These are phyloP conservation scores for Hystrix brachyura DNA, from an alignment of 2,113 vertebrate species.

Conservation along the genomic window DNA sequence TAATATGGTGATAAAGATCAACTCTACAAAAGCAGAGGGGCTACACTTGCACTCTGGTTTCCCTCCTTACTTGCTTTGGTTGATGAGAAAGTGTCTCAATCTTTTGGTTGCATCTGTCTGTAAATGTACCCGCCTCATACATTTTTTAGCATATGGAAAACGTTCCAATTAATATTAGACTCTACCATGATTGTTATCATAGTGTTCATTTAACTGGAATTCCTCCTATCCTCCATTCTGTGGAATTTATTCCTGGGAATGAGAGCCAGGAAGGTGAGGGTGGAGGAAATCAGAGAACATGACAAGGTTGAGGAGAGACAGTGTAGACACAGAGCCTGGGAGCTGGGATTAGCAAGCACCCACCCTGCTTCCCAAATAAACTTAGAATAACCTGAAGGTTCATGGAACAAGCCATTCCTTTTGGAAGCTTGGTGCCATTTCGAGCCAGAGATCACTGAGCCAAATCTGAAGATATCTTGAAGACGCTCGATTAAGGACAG, in stretches of 20 bases:
- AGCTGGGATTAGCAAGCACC: not conserved
- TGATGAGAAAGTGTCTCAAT: not conserved
- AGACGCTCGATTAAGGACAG: not conserved
- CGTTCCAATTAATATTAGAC: not conserved
- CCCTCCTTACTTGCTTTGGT: not conserved
- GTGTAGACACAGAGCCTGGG: not conserved
- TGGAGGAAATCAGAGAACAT: not conserved
- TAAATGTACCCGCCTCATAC: not conserved
- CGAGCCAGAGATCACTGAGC: not conserved
- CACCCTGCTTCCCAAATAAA: not conserved
- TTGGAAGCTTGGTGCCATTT: not conserved
- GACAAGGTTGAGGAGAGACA: not conserved
- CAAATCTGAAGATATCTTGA: not conserved
- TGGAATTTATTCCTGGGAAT: not conserved
- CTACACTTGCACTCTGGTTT: not conserved
- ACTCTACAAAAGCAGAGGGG: not conserved
- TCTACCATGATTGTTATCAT: not conserved
- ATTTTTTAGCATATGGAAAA: not conserved
- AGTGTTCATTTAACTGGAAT: not conserved
- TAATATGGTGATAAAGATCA: not conserved
- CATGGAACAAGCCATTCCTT: not conserved
- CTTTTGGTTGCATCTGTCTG: not conserved
- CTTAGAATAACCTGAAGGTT: not conserved
- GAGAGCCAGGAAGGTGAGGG: not conserved
- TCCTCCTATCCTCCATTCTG: not conserved